Base-by-base conservation (phyloP, 2,888 invertebrate genomes). In the Schizotus pectinicornis region DNA sequence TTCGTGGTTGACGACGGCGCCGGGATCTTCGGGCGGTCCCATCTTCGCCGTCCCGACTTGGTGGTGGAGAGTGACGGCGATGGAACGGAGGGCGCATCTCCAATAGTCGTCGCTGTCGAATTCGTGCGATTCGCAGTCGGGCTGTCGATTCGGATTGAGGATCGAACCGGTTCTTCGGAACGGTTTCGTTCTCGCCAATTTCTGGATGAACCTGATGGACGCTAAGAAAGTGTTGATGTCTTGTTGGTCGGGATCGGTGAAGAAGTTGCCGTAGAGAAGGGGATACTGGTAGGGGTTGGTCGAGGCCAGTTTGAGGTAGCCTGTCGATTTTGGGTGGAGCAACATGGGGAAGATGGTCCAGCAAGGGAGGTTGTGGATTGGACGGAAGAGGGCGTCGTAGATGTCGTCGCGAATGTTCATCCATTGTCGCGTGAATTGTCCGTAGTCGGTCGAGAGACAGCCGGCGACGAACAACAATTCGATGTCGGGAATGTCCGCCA, bases 1-100 rank as follows among this genome's bases (percentile, higher is more conserved):
- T 64, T 85, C 81, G 0, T 84, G 82, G 71, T 86, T 85, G 0
- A 92, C 91, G 0, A 91, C 91, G 1, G 86, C 84, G 12, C 76
- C 72, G 0, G 79, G 79, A 67, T 85, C 84, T 14, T 79, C 73
- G 0, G 70, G 67, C 0, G 87, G 86, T 0, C 89, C 90, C 91
- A 92, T 91, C 71, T 89, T 89, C 63, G 88, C 88, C 0, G 75
- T 73, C 1, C 70, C 69, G 5, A 64, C 61, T 1, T 62, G 67
- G 58, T 74, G 72, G 30, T 63, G 65, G 5, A 63, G 12, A 13
- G 65, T 68, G 5, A 59, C 53, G 0, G 41, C 63, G 7, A 68
- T 32, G 11, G 62, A 58, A n/a, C 62, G 49, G 1, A 80, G 76
- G 65, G 78, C 78, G 56, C 84, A 84, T 1, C 78, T 73, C 81